Evolutionary conservation across 2,888 invertebrate species (phyloP), one percentile per base, ranked within the genome.

Genomic region (Netelia melanura): DNA sequence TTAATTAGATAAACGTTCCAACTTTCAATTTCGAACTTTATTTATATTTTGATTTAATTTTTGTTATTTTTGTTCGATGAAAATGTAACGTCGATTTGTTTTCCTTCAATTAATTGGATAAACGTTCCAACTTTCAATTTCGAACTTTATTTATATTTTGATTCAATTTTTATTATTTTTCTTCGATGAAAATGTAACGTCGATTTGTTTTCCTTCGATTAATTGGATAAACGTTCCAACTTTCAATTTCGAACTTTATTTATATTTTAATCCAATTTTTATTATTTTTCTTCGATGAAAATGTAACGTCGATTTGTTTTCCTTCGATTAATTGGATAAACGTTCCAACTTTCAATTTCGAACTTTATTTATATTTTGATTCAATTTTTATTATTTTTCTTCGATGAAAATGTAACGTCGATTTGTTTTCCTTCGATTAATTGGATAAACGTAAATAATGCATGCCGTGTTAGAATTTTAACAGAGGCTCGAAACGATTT

Each of bases 391-490:
- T 48, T 2, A 11, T 48, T 48, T 1, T 17, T 17, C 2, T 10
- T 14, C 25, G n/a, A 58, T 68, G 2, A 44, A 68, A 61, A 30
- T 23, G 38, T 21, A 25, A 30, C 14, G n/a, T 56, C 25, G 44
- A 44, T 30, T 58, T 14, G 44, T 56, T 72, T 52, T 82, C 23
- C 11, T 9, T 43, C 5, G 11, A 76, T 64, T 44, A 75, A 64
- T 67, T 76, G 65, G 52, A 48, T 25, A 52, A 80, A 72, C 65
- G 70, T 61, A 44, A 67, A 56, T 70, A 52, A 17, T 14, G 56
- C 3, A 65, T 80, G 54, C 76, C 80, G 72, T 81, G 81, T 62
- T 21, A 62, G 61, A 67, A 54, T 72, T 84, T 76, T 30, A 30
- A 72, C 70, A 38, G 71, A 67, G 38, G 21, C 62, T 76, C 71